A percentile compares a stretch with the other conserved stretches of the same genome.
Evolutionary conservation across 64 coral and sea anemone genomes (phyloP).

Genomic region (Actinia tenebrosa): DNA sequence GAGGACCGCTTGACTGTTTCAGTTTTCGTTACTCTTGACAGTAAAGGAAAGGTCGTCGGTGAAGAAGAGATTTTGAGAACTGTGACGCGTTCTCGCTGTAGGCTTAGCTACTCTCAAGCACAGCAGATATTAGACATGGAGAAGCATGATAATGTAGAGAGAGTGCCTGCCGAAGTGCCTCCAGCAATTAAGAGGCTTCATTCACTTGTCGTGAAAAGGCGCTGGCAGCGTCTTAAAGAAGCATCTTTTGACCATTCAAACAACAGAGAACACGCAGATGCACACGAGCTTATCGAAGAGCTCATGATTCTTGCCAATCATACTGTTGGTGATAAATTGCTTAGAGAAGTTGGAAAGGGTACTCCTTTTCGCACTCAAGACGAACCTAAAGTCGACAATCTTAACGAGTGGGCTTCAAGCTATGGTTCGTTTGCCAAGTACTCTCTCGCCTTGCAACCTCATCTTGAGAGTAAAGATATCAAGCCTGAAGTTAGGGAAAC

Average conservation of each 20-base stretch:
- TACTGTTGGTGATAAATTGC: conserved; percentile 45
- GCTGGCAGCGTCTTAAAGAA: conserved; percentile 36
- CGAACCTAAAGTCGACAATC: conserved; percentile 57
- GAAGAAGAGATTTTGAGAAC: conserved; percentile 43
- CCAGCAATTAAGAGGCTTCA: not conserved
- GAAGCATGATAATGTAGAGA: not conserved
- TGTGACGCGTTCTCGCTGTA: conserved; percentile 41
- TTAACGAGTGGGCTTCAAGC: conserved; percentile 61
- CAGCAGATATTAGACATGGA: conserved; percentile 31
- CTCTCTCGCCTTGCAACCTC: not conserved
- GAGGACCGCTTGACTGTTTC: conserved; percentile 59
- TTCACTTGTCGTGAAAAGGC: conserved; percentile 23
- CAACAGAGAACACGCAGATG: conserved; percentile 29
- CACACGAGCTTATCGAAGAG: conserved; percentile 88
- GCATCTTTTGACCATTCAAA: conserved; percentile 34
- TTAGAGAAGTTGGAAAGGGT: not conserved
- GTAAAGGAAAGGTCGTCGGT: conserved; percentile 24
- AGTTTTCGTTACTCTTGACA: conserved; percentile 51
- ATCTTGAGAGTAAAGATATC: conserved; percentile 1
- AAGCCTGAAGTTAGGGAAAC: not conserved
- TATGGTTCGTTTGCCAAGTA: conserved; percentile 31
- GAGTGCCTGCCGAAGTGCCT: not conserved
- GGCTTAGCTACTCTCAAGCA: conserved; percentile 34
- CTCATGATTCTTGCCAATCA: conserved; percentile 88
- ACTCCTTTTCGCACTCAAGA: conserved; percentile 57